phyloP scores from a whole-genome alignment of 2,113 vertebrate genomes.

The Choloepus hoffmanni region DNA sequence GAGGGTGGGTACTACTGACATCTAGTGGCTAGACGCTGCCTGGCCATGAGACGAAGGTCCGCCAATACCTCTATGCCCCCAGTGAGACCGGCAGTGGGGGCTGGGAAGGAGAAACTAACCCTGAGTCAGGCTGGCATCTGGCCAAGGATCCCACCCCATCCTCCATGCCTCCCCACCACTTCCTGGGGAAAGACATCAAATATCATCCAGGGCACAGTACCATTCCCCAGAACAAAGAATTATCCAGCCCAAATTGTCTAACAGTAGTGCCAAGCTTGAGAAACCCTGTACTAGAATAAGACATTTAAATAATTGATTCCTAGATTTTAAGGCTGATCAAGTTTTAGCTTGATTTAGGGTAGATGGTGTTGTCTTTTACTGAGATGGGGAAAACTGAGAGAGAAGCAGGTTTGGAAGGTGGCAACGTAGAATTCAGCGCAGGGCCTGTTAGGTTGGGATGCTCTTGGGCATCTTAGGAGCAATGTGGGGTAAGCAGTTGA shows the following conservation, averaged over 20 bases:
- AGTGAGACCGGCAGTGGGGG: rapidly evolving
- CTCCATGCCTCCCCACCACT: no score
- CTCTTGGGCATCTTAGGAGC: neutral
- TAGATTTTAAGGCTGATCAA: neutral
- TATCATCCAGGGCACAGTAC: neutral
- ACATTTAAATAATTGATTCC: neutral
- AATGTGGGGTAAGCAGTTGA: neutral
- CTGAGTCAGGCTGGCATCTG: neutral
- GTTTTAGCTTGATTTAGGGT: neutral
- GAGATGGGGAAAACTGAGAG: neutral
- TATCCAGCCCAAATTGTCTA: neutral
- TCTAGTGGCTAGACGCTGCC: neutral
- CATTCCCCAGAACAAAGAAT: neutral
- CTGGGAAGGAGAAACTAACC: neutral
- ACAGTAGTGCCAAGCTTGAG: neutral
- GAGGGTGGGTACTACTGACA: neutral
- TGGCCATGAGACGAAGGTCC: conserved; percentile 57
- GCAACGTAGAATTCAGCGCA: neutral
- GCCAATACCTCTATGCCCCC: conserved; percentile 51
- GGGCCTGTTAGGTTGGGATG: neutral
- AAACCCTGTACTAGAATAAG: neutral
- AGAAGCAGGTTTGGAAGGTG: neutral
- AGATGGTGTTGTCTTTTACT: neutral
- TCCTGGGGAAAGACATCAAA: conserved; percentile 32
- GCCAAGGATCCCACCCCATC: neutral